Base-by-base conservation (phyloP, 2,113 vertebrate genomes). In the Hippocampus guttulatus region DNA sequence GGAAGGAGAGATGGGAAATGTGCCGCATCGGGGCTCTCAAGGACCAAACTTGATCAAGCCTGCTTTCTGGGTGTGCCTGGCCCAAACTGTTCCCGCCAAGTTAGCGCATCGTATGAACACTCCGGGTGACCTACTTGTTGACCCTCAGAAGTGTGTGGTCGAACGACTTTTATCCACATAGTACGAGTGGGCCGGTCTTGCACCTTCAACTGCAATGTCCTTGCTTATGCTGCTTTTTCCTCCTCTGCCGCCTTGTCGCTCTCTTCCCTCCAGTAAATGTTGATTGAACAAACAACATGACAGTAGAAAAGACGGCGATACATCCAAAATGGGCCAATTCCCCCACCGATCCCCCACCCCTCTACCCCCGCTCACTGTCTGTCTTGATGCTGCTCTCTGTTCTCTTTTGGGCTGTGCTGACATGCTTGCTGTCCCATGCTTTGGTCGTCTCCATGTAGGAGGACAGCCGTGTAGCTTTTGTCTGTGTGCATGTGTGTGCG, bases 261-360 rank as follows among this genome's bases (percentile, higher is more conserved):
- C 54, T 77, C 66, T 68, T 79, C 88, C 81, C 89, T 90, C 88
- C 89, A 90, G 88, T 87, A 86, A 89, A 90, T 83, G 86, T 79
- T 90, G 89, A 91, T 87, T 89, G 88, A 89, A 86, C 85, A 89
- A 91, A 90, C 84, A 84, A 72, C 52, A 70, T 77, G 76, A 70
- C 55, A 74, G 83, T 78, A 81, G 84, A 90, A 87, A 88, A 91
- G 85, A 90, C 89, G 83, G 84, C 91, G 75, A n/a, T 54, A 88
- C 87, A 91, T 92, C 79, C 75, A 67, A 86, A 92, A 90, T 88
- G 79, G 85, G 71, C 77, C 43, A 25, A 25, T 16, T 2, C 11
- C 21, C 0, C 40, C 10, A 20, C 62, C 8, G 64, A 40, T 58
- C 69, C 43, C n/a, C 74, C 64, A 47, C 43, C 41, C 70, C 21